These are phyloP conservation scores for Pheosia gnoma DNA, from an alignment of 2,888 invertebrate genomes.

Conservation along the genomic window DNA sequence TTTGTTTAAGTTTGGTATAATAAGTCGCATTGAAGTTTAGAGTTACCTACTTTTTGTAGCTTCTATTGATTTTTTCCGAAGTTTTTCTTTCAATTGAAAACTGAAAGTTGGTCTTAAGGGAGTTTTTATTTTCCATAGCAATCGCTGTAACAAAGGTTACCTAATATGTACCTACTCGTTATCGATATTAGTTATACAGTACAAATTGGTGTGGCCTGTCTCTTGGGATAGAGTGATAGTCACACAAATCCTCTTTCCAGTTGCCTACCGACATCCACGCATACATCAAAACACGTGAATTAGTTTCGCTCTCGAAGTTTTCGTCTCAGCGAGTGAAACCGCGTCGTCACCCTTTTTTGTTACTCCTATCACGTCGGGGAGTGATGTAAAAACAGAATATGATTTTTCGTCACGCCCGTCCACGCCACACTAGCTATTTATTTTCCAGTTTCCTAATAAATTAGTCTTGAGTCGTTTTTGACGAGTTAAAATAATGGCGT, in stretches of 20 bases:
- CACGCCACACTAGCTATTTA: slow-evolving; percentile 63
- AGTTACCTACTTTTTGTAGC: neutral
- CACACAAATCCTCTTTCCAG: slow-evolving; percentile 10
- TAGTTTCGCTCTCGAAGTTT: slow-evolving; percentile 56
- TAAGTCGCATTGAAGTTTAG: slow-evolving; percentile 9
- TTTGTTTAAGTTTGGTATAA: slow-evolving; percentile 11
- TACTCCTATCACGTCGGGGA: slow-evolving; percentile 59
- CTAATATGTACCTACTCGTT: neutral
- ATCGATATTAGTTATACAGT: neutral
- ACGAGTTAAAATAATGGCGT: slow-evolving; percentile 44
- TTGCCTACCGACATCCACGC: slow-evolving; percentile 22
- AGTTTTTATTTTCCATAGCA: neutral
- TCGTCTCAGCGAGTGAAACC: slow-evolving; percentile 60
- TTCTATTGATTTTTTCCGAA: neutral
- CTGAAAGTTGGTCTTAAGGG: neutral
- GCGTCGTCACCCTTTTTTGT: slow-evolving; percentile 68
- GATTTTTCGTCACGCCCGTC: slow-evolving; percentile 73
- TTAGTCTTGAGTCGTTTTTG: slow-evolving; percentile 54
- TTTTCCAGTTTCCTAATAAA: slow-evolving; percentile 66
- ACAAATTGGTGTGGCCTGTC: too few species aligned
- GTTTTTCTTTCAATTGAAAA: neutral
- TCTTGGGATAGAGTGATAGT: too few species aligned
- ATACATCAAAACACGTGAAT: slow-evolving; percentile 49
- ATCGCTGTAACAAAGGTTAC: neutral
- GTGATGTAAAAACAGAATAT: slow-evolving; percentile 74